Evolutionary conservation across 2,113 vertebrate species (phyloP), one percentile per base, ranked within the genome.

Genomic region (Hippoglossus stenolepis): DNA sequence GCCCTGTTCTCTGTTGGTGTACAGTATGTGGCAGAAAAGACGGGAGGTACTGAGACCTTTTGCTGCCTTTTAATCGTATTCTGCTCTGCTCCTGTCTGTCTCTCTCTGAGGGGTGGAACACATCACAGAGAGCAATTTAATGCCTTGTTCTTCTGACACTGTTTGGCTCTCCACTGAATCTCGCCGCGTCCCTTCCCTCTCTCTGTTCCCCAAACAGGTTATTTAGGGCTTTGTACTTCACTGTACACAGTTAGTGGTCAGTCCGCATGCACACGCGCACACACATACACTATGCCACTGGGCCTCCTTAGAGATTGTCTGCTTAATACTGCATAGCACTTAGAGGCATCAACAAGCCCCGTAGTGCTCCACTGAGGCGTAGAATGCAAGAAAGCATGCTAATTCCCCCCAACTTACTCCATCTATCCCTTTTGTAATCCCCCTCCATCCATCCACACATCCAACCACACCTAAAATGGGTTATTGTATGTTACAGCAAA

Each of bases 251-350:
- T 90, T 83, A 84, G 72, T n/a, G 67, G 89, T 85, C 90, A 83
- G 83, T 71, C 67, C 38, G 18, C 9, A 23, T n/a, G 4, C 21
- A 8, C 31, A 17, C 40, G 6, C 40, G 13, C n/a, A 64, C 28
- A 63, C 57, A 43, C 49, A 58, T 61, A 31, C 40, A 73, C 58
- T 53, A 20, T 45, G 72, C 85, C 71, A 76, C 73, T 15, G 64
- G 65, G 78, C 43, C 76, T 92, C 89, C 90, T 86, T 69, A 73
- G 87, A 88, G 88, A 90, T 85, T 56, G 73, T 80, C 84, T 88
- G 58, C 72, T 93, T 92, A 94, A 93, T 93, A 91, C 87, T 92
- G 89, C 89, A 91, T 93, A 77, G 90, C 90, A 92, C 91, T 93
- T 91, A 91, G 76, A 90, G 83, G 89, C 87, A 89, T 83, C 88